A percentile compares a stretch with the other conserved stretches of the same genome.
phyloP scores from a whole-genome alignment of 64 coral and sea anemone genomes.

The Montipora capricornis region DNA sequence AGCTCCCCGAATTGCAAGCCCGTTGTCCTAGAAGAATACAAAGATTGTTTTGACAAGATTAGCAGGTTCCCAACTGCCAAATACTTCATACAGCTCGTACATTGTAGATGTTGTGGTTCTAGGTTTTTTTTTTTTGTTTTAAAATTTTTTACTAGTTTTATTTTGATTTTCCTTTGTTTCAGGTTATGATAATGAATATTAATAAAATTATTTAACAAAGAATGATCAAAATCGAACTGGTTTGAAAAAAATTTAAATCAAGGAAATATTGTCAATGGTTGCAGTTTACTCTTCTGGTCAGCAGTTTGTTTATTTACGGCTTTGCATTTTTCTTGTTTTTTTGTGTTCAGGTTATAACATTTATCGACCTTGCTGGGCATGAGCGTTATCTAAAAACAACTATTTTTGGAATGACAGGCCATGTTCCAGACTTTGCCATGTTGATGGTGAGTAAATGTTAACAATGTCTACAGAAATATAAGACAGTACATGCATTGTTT shows the following conservation, averaged over 20 bases:
- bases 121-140: no score
- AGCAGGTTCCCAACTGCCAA: constrained; percentile 7
- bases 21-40: constrained; percentile 1
- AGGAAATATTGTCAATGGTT: no score
- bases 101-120: no score
- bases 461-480: no score
- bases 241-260: no score
- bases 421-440: constrained; percentile 99
- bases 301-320: neutral
- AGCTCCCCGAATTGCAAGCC: neutral
- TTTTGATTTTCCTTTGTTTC: no score
- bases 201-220: no score
- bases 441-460: constrained; percentile 80
- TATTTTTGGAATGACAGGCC: constrained; percentile 99
- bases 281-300: neutral
- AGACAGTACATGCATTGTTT: no score
- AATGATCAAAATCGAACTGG: no score
- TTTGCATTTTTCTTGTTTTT: neutral
- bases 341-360: constrained; percentile 90
- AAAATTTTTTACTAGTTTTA: no score
- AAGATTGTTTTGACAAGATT: constrained; percentile 7
- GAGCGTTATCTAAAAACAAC: constrained; percentile 97
- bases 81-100: constrained; percentile 25
- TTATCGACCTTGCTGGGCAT: constrained; percentile 98
- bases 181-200: no score